A percentile compares a stretch with the other conserved stretches of the same genome.
Evolutionary conservation across 1,140 invertebrate species (phyloP).

Genomic region (Oryctes rhinoceros): DNA sequence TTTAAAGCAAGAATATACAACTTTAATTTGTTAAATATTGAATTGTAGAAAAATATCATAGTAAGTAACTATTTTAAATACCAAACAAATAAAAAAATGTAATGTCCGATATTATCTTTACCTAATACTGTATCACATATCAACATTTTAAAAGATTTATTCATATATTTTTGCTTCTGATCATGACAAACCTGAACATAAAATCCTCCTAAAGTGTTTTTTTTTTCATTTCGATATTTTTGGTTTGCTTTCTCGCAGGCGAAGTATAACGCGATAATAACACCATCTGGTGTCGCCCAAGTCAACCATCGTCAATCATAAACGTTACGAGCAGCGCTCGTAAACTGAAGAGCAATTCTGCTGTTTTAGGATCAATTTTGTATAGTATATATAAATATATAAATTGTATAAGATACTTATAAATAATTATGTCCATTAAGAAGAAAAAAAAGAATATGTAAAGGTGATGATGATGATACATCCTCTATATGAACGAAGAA

Average conservation of each 20-base stretch:
- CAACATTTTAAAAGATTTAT: too few species aligned
- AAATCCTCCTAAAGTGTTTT: not conserved
- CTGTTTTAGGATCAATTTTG: slow-evolving; percentile 56
- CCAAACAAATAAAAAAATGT: too few species aligned
- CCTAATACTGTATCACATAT: too few species aligned
- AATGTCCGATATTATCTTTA: too few species aligned
- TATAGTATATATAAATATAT: slow-evolving; percentile 55
- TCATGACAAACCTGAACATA: not conserved
- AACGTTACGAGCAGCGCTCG: slow-evolving; percentile 42
- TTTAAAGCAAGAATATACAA: too few species aligned
- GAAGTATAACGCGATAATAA: not conserved
- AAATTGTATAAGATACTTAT: slow-evolving; percentile 55
- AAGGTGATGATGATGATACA: slow-evolving; percentile 43
- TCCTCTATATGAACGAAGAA: slow-evolving; percentile 10
- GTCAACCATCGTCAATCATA: slow-evolving; percentile 35
- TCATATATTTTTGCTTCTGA: slow-evolving; percentile 7
- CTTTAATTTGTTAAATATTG: too few species aligned
- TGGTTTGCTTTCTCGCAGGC: not conserved
- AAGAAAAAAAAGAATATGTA: slow-evolving; percentile 44
- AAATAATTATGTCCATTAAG: slow-evolving; percentile 54
- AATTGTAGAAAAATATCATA: too few species aligned
- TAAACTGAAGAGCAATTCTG: slow-evolving; percentile 40
- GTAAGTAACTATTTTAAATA: too few species aligned
- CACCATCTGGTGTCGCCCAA: slow-evolving; percentile 9
- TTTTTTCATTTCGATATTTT: not conserved